Evolutionary conservation across 1,140 invertebrate species (phyloP).

Genomic region (Hesperophylax magnus): DNA sequence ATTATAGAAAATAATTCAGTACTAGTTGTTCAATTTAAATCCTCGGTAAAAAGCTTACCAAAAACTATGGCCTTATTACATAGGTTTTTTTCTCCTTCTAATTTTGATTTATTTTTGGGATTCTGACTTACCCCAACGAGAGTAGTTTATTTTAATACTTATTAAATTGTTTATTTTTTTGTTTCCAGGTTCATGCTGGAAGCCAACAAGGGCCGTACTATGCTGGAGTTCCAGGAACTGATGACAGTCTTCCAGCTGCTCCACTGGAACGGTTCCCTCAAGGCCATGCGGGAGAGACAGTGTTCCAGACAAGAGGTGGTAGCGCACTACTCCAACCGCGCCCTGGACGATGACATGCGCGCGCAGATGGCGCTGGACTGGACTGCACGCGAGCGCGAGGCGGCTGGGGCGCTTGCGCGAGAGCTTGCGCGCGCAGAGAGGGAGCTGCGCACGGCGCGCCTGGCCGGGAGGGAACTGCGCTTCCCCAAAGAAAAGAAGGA

Average conservation of each 20-base stretch:
- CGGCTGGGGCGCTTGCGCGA: slow-evolving; percentile 82
- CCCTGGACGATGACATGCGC: slow-evolving; percentile 94
- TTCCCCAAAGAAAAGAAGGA: slow-evolving; percentile 97
- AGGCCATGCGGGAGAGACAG: slow-evolving; percentile 92
- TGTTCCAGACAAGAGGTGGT: slow-evolving; percentile 96
- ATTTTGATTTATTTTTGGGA: no score
- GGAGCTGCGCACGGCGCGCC: slow-evolving; percentile 90
- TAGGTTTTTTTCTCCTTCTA: no score
- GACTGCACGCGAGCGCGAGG: slow-evolving; percentile 92
- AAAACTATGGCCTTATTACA: no score
- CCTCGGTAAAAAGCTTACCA: no score
- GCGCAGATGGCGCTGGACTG: slow-evolving; percentile 96
- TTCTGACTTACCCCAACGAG: no score
- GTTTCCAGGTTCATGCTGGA: slow-evolving; percentile 88
- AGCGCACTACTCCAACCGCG: slow-evolving; percentile 93
- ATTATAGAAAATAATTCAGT: no score
- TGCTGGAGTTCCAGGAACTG: slow-evolving; percentile 96
- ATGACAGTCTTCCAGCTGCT: slow-evolving; percentile 97
- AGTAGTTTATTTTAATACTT: no score
- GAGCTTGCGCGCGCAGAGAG: slow-evolving; percentile 88
- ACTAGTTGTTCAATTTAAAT: no score
- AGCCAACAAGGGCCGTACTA: slow-evolving; percentile 92
- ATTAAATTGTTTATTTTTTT: background rate
- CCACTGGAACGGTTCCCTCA: slow-evolving; percentile 96
- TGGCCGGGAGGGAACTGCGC: slow-evolving; percentile 90